Evolutionary conservation across 2,797 vertebrate genomes (phyloP).

Genomic region (Urocyon cinereoargenteus): DNA sequence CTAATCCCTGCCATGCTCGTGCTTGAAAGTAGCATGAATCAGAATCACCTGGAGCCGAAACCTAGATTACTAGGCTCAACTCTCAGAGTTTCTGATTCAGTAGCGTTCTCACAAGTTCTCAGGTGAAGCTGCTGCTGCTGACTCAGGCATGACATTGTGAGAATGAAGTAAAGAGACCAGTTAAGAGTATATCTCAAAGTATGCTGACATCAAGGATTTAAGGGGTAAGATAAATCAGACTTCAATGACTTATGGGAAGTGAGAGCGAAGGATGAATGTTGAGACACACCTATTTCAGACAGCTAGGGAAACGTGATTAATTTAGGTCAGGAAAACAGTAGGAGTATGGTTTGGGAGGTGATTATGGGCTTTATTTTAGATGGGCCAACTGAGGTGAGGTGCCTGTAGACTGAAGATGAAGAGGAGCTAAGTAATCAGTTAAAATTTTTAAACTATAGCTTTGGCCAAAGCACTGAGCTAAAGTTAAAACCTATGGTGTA

Average conservation of each 20-base stretch:
- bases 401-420: background rate
- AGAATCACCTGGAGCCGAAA: background rate
- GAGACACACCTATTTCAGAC: background rate
- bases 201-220: background rate
- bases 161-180: background rate
- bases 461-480: background rate
- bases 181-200: background rate
- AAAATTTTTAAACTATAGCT: background rate
- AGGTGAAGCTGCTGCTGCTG: background rate
- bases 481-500: background rate
- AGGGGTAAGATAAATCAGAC: background rate
- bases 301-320: background rate
- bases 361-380: background rate
- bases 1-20: background rate
- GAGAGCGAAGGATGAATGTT: background rate
- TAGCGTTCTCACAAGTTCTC: background rate
- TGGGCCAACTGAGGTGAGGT: background rate
- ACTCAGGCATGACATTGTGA: background rate
- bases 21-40: fast-evolving
- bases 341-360: background rate
- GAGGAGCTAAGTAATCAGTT: background rate
- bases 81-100: background rate
- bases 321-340: background rate
- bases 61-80: background rate
- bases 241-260: background rate